Evolutionary conservation across 1,140 invertebrate species (phyloP).

Genomic region (Apis florea): DNA sequence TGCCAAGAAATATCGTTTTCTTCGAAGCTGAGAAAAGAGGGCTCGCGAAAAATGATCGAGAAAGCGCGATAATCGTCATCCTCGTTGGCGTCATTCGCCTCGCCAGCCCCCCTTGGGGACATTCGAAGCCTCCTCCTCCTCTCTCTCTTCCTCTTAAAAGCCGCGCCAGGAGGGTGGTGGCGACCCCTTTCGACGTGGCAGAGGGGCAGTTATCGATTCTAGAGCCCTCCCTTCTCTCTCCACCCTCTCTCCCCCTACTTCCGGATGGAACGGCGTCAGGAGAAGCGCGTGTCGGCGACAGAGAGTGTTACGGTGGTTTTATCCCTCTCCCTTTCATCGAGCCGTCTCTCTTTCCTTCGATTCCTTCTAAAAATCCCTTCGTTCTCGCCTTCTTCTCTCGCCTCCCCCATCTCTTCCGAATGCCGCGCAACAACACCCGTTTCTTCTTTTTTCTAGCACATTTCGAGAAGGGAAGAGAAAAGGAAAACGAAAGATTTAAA

Average conservation of each 20-base stretch:
- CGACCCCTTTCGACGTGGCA: conserved; percentile 68
- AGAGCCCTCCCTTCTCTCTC: conserved; percentile 51
- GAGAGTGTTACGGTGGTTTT: conserved; percentile 3
- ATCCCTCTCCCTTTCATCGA: not conserved
- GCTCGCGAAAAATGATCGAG: conserved; percentile 30
- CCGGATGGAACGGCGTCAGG: conserved; percentile 72
- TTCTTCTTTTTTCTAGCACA: too few species aligned
- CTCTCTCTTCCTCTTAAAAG: conserved; percentile 23
- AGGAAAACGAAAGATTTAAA: too few species aligned
- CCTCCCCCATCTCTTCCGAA: not conserved
- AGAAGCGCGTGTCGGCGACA: conserved; percentile 46
- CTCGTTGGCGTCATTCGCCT: conserved; percentile 48
- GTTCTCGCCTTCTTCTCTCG: not conserved
- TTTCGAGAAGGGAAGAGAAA: too few species aligned
- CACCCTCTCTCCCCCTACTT: conserved; percentile 64
- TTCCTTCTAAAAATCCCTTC: conserved; percentile 10
- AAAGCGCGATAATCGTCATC: conserved; percentile 49
- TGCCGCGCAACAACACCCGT: too few species aligned
- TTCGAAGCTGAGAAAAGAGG: too few species aligned
- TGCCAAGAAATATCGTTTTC: too few species aligned
- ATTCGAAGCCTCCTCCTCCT: conserved; percentile 31
- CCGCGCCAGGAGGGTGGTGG: conserved; percentile 59
- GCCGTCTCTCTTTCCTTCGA: conserved; percentile 25
- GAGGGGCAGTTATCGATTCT: conserved; percentile 76
- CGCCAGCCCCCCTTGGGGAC: conserved; percentile 40